A percentile compares a stretch with the other conserved stretches of the same genome.
phyloP scores from a whole-genome alignment of 2,797 vertebrate genomes.

The Craterocephalus amniculus region DNA sequence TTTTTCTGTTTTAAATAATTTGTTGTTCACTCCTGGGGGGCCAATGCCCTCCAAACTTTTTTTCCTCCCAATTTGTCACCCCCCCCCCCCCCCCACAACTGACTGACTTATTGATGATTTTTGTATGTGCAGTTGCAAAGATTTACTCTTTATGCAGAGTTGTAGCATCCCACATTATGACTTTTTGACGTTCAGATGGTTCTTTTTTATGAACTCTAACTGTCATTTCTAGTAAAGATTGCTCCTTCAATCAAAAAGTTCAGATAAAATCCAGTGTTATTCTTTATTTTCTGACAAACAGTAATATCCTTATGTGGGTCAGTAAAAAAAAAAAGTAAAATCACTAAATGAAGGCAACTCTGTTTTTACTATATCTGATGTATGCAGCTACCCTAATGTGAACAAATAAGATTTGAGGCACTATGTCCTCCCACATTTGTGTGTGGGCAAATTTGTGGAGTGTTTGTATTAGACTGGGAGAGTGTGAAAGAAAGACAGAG shows the following conservation, averaged over 20 bases:
- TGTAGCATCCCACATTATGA: not conserved
- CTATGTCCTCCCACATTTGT: not conserved
- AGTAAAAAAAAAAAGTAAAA: not conserved
- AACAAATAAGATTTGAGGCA: constrained; percentile 5
- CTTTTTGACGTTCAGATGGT: not conserved
- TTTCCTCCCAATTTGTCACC: too few species aligned
- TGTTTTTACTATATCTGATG: not conserved
- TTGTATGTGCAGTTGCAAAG: not conserved
- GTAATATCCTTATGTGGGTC: not conserved
- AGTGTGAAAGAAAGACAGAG: constrained; percentile 26
- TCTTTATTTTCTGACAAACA: not conserved
- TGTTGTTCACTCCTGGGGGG: too few species aligned
- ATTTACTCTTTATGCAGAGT: not conserved
- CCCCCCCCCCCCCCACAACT: too few species aligned
- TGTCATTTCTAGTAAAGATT: not conserved
- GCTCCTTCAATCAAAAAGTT: not conserved
- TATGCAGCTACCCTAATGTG: not conserved
- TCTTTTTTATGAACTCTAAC: not conserved
- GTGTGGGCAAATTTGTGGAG: constrained; percentile 9
- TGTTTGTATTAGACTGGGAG: constrained; percentile 28
- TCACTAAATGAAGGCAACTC: not conserved
- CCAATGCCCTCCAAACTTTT: too few species aligned
- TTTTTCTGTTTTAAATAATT: too few species aligned
- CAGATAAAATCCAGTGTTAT: not conserved
- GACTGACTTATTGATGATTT: not conserved